A percentile compares a stretch with the other conserved stretches of the same genome.
Conservation (phyloP, 2,888 invertebrate species). For the Tiphia femorata region DNA sequence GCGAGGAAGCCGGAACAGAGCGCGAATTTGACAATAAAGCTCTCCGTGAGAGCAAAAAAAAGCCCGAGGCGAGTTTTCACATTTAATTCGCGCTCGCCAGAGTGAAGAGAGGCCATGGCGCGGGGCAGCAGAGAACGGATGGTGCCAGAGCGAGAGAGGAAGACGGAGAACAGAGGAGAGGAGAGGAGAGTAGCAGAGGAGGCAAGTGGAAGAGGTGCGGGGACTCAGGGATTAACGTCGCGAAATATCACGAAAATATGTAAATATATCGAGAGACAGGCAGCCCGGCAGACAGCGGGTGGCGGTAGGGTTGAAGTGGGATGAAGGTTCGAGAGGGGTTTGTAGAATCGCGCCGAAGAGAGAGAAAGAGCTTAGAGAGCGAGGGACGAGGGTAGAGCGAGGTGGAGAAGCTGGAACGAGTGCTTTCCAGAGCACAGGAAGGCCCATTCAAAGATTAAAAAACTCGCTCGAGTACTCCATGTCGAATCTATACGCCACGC, state of each 20-base stretch:
- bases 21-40: constrained; percentile 54
- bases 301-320: constrained; percentile 7
- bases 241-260: constrained; percentile 62
- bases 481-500: constrained; percentile 47
- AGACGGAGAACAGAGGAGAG: background rate
- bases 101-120: constrained; percentile 22
- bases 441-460: constrained; percentile 59
- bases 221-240: constrained; percentile 57
- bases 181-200: constrained; percentile 21
- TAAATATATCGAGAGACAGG: constrained; percentile 56
- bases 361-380: constrained; percentile 2
- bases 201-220: constrained; percentile 11
- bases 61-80: constrained; percentile 53
- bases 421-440: constrained; percentile 41
- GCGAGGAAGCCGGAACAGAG: constrained; percentile 47
- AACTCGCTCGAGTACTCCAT: constrained; percentile 48
- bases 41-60: constrained; percentile 30
- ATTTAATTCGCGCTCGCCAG: constrained; percentile 56
- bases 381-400: constrained; percentile 12
- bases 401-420: constrained; percentile 14
- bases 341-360: constrained; percentile 24
- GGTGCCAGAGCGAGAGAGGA: background rate
- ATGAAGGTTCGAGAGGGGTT: constrained; percentile 12
- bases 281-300: constrained; percentile 30
- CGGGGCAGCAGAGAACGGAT: background rate